Evolutionary conservation across 2,113 vertebrate genomes (phyloP).

Genomic region (Parus major): DNA sequence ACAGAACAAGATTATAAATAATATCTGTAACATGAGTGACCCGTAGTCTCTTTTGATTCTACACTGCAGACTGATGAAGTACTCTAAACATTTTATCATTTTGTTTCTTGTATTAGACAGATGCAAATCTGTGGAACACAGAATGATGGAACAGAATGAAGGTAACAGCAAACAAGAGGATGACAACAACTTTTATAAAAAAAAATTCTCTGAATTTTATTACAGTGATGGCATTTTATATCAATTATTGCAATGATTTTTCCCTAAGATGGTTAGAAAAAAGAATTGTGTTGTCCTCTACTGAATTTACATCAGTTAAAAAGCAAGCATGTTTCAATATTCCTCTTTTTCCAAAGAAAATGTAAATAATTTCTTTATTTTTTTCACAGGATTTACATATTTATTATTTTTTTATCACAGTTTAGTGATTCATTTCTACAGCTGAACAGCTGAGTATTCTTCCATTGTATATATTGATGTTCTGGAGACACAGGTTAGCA

Average conservation of each 20-base stretch:
- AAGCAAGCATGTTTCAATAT: slow-evolving; percentile 95
- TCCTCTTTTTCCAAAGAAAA: slow-evolving; percentile 82
- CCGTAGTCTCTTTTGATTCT: slow-evolving; percentile 78
- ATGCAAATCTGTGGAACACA: slow-evolving; percentile 78
- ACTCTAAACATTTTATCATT: slow-evolving; percentile 72
- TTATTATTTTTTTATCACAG: slow-evolving; percentile 87
- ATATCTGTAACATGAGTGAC: slow-evolving; percentile 76
- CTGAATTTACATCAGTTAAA: slow-evolving; percentile 95
- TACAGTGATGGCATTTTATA: slow-evolving; percentile 94
- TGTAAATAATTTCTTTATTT: slow-evolving; percentile 84
- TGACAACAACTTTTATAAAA: slow-evolving; percentile 81
- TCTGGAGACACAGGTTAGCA: slow-evolving; percentile 80
- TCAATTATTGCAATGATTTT: slow-evolving; percentile 99
- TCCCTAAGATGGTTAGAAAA: slow-evolving; percentile 99
- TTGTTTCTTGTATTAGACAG: slow-evolving; percentile 82
- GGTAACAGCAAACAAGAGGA: slow-evolving; percentile 78
- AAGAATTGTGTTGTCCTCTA: slow-evolving; percentile 93
- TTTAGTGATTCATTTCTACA: slow-evolving; percentile 84
- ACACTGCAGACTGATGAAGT: slow-evolving; percentile 74
- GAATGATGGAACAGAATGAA: slow-evolving; percentile 76
- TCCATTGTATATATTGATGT: slow-evolving; percentile 77
- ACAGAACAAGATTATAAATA: slow-evolving; percentile 85
- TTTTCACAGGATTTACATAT: slow-evolving; percentile 94
- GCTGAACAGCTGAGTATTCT: slow-evolving; percentile 76
- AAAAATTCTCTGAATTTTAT: slow-evolving; percentile 84